A percentile compares a stretch with the other conserved stretches of the same genome.
Conservation (phyloP, 2,113 vertebrate genomes). For the Sardina pilchardus region DNA sequence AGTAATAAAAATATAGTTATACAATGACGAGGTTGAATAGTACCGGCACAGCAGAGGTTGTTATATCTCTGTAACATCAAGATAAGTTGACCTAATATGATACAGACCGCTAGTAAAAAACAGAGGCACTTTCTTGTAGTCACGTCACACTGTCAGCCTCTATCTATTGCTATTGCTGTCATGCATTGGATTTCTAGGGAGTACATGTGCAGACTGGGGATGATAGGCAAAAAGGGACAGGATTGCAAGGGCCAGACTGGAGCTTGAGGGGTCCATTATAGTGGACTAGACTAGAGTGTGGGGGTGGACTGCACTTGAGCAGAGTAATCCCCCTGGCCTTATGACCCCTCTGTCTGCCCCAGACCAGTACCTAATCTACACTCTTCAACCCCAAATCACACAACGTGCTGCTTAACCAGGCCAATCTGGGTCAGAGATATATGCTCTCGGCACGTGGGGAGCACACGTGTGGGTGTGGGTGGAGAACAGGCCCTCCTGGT, state of each 20-base stretch:
- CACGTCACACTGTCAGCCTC: no score
- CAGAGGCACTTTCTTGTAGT: background rate
- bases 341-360: conserved; percentile 54
- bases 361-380: conserved; percentile 55
- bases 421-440: conserved; percentile 18
- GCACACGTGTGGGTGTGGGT: background rate
- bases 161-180: no score
- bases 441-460: background rate
- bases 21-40: no score
- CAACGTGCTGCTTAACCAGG: background rate
- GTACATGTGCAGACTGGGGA: background rate
- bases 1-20: no score
- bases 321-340: conserved; percentile 58
- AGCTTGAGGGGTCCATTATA: conserved; percentile 49
- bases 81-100: background rate
- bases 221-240: background rate
- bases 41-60: background rate
- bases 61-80: background rate
- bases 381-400: conserved; percentile 34
- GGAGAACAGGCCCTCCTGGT: background rate
- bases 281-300: conserved; percentile 46
- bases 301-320: conserved; percentile 22
- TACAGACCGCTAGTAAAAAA: background rate
- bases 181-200: no score
- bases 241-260: background rate